A percentile compares a stretch with the other conserved stretches of the same genome.
phyloP scores from a whole-genome alignment of 1,140 invertebrate species.

The Macrotrachela quadricornifera region DNA sequence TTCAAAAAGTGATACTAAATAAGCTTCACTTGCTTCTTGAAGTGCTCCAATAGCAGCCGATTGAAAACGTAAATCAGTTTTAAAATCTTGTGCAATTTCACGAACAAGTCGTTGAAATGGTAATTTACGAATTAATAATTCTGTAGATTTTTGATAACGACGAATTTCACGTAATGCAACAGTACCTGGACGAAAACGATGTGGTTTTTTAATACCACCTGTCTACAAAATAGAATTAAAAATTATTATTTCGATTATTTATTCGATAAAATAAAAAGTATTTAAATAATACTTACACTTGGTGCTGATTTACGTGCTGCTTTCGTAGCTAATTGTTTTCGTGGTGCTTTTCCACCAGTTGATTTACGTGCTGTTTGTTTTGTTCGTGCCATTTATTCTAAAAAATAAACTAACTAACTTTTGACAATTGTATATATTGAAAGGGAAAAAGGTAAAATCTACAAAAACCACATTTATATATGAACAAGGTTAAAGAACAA shows the following conservation, averaged over 20 bases:
- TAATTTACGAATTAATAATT: conserved; percentile 3
- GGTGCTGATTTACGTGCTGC: conserved; percentile 54
- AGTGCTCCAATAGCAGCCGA: conserved; percentile 29
- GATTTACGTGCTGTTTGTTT: conserved; percentile 55
- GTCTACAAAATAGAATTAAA: too few species aligned
- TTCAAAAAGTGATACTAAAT: conserved; percentile 64
- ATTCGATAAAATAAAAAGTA: too few species aligned
- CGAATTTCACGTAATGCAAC: not conserved
- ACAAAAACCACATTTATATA: too few species aligned
- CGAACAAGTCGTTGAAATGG: conserved; percentile 20
- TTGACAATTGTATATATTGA: too few species aligned
- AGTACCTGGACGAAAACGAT: conserved; percentile 24
- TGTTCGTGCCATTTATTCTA: conserved; percentile 50
- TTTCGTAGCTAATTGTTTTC: conserved; percentile 65
- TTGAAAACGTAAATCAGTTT: conserved; percentile 40
- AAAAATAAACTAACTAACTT: too few species aligned
- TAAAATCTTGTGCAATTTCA: conserved; percentile 61
- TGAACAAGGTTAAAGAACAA: too few species aligned
- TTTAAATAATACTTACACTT: too few species aligned
- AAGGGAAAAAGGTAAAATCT: too few species aligned
- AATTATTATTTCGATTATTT: too few species aligned
- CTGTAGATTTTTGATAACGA: conserved; percentile 2
- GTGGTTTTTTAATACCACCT: conserved; percentile 56
- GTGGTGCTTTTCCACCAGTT: conserved; percentile 51
- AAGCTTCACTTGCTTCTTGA: conserved; percentile 64